Evolutionary conservation across 2,888 invertebrate species (phyloP), one percentile per base, ranked within the genome.

Genomic region (Eupithecia abbreviata): DNA sequence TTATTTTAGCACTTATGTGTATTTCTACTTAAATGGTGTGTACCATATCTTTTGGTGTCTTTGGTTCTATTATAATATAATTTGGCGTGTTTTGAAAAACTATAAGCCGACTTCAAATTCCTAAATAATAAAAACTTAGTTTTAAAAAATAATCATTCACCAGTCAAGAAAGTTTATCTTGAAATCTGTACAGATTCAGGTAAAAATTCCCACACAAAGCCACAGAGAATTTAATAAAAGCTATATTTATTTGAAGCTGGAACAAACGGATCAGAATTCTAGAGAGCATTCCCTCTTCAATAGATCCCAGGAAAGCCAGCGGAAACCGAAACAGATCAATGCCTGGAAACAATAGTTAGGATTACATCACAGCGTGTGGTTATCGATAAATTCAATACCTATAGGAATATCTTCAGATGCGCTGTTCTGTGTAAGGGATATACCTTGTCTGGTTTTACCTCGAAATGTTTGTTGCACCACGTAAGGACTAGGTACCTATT

Each of bases 361-460:
- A 77, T 79, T 80, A 79, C 75, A 80, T 76, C 74, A 75, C 76
- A 49, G 6, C 67, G 47, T 65, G 66, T 72, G 66, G 42, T 55
- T 72, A 7, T 65, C 77, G 69, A 82, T 80, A 80, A 78, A 82
- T 79, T 79, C 79, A 76, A 82, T 80, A n/a, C n/a, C n/a, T n/a
- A 80, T 18, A 65, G 30, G 71, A 74, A 79, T 77, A 78, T 78
- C 73, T 76, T 78, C 72, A 72, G 58, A 75, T 72, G 18, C 67
- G 4, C 18, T 69, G n/a, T 76, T 30, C 10, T 62, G 62, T 58
- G 58, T 58, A 0, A 18, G 30, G 43, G 30, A 62, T 30, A 30
- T 62, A 62, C 4, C 30, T 62, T 18, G 62, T 3, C 30, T 62
- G 62, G 12, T 62, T 62, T 62, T 62, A 58, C 18, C 18, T 58